Evolutionary conservation across 2,797 vertebrate species (phyloP), one percentile per base, ranked within the genome.

Genomic region (Steatocranus sp.): DNA sequence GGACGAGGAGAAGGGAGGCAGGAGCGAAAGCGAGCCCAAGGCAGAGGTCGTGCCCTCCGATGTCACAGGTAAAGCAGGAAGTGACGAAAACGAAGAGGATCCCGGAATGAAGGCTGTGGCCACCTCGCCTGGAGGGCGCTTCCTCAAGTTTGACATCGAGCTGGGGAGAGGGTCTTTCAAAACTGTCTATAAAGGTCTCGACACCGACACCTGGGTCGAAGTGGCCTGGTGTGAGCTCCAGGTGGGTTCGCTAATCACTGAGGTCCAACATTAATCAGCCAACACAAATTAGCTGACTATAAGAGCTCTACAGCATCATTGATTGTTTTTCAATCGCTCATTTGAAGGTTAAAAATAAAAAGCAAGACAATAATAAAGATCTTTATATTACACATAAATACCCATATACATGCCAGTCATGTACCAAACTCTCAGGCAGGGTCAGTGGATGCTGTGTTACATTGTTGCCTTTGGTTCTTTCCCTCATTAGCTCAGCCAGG

Each of bases 201-300:
- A 99, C 95, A 99, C 98, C 0, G 98, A 99, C 82, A 99, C 98
- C 11, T 99, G 98, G 98, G 98, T 99, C 36, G 98, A 99, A 79
- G 98, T 99, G 48, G 98, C 98, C 0, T 99, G 98, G 98, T 99
- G 98, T 87, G 98, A 99, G 85, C 97, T 99, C 25, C 98, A 99
- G 98, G 98, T 99, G 95, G 95, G 95, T 93, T 78, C 18, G 74
- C 1, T 17, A 10, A 34, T 79, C 41, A 27, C 17, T 25, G 6
- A 27, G 15, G 56, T 66, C 43, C 73, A 58, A 6, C 54, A 41
- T 25, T 12, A 75, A 5, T 15, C 49, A 23, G 43, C 25, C 18
- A 49, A 32, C 27, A 48, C 10, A 73, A 32, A 61, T 20, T n/a
- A 30, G 23, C 48, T 25, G 30, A 51, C 34, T 20, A 17, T 30